Base-by-base conservation (phyloP, 2,113 vertebrate genomes). In the Amphiprion ocellaris region DNA sequence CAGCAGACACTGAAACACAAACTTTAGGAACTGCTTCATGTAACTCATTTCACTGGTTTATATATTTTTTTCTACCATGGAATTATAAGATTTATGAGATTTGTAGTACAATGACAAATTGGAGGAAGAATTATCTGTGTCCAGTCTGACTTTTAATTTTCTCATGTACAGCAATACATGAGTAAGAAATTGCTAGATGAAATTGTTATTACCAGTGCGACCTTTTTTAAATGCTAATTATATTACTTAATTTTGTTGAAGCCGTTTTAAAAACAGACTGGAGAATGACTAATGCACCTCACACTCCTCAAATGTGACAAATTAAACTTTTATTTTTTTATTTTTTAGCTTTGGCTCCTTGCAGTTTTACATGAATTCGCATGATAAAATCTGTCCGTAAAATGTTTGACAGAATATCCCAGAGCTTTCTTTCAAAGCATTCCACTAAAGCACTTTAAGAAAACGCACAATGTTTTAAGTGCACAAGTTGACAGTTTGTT, bases 401-500 rank as follows among this genome's bases (percentile, higher is more conserved):
- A 65, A 41, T 19, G 7, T 59, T 26, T 19, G 5, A 24, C 24
- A 61, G 56, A 30, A 67, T 46, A 60, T 44, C 15, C 55, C 26
- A 33, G 46, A 28, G n/a, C 21, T 41, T 46, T 19, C 24, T 46
- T 73, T 21, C 30, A 39, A 33, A n/a, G 39, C 53, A 44, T 28
- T 26, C 55, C 41, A 28, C 4, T 61, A 11, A 72, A 60, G 8
- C 28, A 7, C 8, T 14, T 19, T 50, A 39, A 60, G 23, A n/a
- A 47, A 53, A 23, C 19, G 49, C 17, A 49, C 30, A 49, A 12
- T 39, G 16, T 16, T n/a, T 17, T 33, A 24, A 24, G 52, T 23
- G 8, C 19, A 37, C 33, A 66, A 44, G 62, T 19, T 15, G 11
- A 44, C 16, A 73, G 70, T 26, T 66, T 75, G 52, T 75, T 39